phyloP scores from a whole-genome alignment of 2,797 vertebrate species.

The Pseudotriccus pelzelni region DNA sequence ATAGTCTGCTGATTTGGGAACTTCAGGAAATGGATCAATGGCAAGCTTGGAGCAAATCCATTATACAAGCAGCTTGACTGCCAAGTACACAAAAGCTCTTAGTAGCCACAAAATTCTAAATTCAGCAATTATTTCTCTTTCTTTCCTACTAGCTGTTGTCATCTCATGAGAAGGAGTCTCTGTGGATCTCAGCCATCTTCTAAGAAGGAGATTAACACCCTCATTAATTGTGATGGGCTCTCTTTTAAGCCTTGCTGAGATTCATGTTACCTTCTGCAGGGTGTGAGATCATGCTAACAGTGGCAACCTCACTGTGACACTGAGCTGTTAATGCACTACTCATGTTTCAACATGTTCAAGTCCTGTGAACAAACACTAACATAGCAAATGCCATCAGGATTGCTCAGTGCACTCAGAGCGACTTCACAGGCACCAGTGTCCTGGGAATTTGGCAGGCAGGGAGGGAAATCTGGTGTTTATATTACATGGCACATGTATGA shows the following conservation, averaged over 20 bases:
- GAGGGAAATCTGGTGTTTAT: slow-evolving; percentile 29
- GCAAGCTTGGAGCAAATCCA: not conserved
- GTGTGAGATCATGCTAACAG: not conserved
- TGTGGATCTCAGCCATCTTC: not conserved
- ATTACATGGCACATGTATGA: not conserved
- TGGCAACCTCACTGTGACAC: not conserved
- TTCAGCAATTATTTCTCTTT: not conserved
- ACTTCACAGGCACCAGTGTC: not conserved
- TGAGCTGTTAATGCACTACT: not conserved
- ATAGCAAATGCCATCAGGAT: accelerated
- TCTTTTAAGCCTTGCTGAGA: not conserved
- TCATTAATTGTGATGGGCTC: not conserved
- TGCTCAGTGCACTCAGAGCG: not conserved
- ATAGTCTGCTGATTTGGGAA: not conserved
- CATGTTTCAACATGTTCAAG: not conserved
- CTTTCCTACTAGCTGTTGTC: not conserved
- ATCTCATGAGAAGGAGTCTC: not conserved
- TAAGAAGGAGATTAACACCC: not conserved
- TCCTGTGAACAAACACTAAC: not conserved
- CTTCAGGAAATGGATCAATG: not conserved
- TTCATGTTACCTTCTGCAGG: not conserved
- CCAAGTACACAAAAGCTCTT: not conserved
- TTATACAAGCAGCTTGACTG: not conserved
- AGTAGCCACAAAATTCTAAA: not conserved
- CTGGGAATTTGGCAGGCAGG: slow-evolving; percentile 26